Percentiles rank a stretch among this genome's conserved stretches.
phyloP scores from a whole-genome alignment of 2,113 vertebrate species.

The Hiodon tergisus region DNA sequence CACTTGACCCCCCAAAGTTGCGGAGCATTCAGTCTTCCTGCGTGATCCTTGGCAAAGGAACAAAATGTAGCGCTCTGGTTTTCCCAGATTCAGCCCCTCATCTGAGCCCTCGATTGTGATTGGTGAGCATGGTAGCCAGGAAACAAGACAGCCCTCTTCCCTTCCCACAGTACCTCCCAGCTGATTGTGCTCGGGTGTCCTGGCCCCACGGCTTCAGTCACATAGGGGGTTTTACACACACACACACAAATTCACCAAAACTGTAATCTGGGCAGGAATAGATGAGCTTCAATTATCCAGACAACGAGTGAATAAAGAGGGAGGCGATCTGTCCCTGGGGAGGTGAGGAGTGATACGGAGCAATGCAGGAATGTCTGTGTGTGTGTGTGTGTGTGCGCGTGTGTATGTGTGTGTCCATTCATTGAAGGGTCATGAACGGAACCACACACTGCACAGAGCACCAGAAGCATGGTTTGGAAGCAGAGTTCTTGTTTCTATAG shows the following conservation, averaged over 20 bases:
- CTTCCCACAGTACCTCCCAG: neutral
- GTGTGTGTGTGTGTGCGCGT: constrained; percentile 13
- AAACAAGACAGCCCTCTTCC: neutral
- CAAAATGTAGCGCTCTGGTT: neutral
- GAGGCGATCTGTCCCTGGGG: constrained; percentile 14
- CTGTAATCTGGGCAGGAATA: neutral
- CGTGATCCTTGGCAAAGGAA: neutral
- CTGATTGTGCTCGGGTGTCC: neutral
- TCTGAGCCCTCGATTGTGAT: neutral
- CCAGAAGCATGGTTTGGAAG: constrained; percentile 31
- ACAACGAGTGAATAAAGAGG: constrained; percentile 11
- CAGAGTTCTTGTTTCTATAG: constrained; percentile 45
- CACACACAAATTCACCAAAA: neutral
- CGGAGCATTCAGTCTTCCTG: neutral
- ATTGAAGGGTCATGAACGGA: constrained; percentile 2
- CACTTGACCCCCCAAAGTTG: neutral
- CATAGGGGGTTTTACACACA: neutral
- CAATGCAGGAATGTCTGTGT: constrained; percentile 31
- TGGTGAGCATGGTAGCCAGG: neutral
- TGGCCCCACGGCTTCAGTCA: too few species aligned
- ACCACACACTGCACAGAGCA: neutral
- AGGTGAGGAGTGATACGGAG: constrained; percentile 21
- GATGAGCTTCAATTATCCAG: constrained; percentile 16
- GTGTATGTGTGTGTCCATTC: constrained; percentile 9
- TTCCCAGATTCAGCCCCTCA: neutral